Evolutionary conservation across 2,888 invertebrate species (phyloP).

Genomic region (Trichogramma evanescens): DNA sequence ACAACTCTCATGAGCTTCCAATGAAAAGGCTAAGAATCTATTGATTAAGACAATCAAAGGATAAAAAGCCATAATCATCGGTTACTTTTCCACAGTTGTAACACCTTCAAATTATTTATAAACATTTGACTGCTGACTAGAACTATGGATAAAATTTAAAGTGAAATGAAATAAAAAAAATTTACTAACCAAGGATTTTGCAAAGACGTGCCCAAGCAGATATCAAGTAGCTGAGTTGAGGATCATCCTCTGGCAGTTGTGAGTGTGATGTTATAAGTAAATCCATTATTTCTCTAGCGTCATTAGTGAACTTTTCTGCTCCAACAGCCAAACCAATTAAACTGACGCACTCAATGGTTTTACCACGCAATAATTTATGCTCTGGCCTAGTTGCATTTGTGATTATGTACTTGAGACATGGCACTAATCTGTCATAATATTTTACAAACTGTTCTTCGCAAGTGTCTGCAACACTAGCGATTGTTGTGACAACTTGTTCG

Average conservation of each 20-base stretch:
- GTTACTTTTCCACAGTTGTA: too few relatives aligned
- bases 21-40: conserved; percentile 21
- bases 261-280: conserved; percentile 84
- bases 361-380: conserved; percentile 85
- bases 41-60: conserved; percentile 34
- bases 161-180: conserved; percentile 3
- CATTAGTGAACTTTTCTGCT: conserved; percentile 75
- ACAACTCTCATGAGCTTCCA: conserved; percentile 21
- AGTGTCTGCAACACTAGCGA: conserved; percentile 97
- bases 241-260: conserved; percentile 88
- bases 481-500: conserved; percentile 97
- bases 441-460: conserved; percentile 91
- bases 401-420: conserved; percentile 94
- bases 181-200: conserved; percentile 67
- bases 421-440: conserved; percentile 87
- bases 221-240: conserved; percentile 94
- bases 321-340: conserved; percentile 88
- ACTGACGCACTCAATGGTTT: conserved; percentile 98
- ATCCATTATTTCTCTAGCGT: conserved; percentile 95
- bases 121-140: neutral
- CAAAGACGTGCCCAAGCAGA: conserved; percentile 99
- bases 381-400: conserved; percentile 85
- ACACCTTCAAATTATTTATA: neutral
- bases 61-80: too few relatives aligned
- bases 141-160: neutral